Evolutionary conservation across 64 coral and sea anemone species (phyloP), one percentile per base, ranked within the genome.

Genomic region (Montipora sp.): DNA sequence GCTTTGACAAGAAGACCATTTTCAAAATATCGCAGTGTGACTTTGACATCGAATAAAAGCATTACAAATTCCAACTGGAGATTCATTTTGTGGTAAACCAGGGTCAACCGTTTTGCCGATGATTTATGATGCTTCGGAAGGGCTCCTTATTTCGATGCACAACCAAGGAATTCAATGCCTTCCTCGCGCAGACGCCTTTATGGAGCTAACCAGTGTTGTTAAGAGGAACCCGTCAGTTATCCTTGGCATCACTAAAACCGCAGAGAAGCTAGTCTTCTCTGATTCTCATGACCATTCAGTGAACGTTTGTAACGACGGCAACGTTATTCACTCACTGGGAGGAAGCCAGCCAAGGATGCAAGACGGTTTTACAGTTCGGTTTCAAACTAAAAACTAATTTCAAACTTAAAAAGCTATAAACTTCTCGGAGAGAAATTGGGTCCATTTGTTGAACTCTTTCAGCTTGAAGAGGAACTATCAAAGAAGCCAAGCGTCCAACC

Each of bases 1-100:
- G 63, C 46, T 90, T 77, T 81, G 77, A 69, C 77, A 90, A 80
- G 63, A 81, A 81, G 47, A 70, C 89, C 36, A 90, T 90, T 69
- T 90, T 67, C 61, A 80, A 80, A 22, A 48, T 81, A 2, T 79
- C 75, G 18, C 48, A 90, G n/a, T 80, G 80, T 80, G 23, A 63
- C 61, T 81, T 90, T 90, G 70, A 48, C 27, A 50, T 73, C 47
- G 13, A 65, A 0, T 59, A 80, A 51, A 90, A 90, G 57, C 59
- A 48, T 72, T 81, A 47, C 59, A 90, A 75, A 8, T 76, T 77
- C 20, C 47, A 80, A 16, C 18, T 80, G 44, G 77, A 90, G 75
- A 80, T 63, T 51, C 49, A 60, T 78, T 89, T 89, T 65, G 53
- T 51, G 45, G 22, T 79, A 43, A 53, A 61, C 48, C 48, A 78